Evolutionary conservation across 2,888 invertebrate genomes (phyloP), one percentile per base, ranked within the genome.

Genomic region (Choreutis nemorana): DNA sequence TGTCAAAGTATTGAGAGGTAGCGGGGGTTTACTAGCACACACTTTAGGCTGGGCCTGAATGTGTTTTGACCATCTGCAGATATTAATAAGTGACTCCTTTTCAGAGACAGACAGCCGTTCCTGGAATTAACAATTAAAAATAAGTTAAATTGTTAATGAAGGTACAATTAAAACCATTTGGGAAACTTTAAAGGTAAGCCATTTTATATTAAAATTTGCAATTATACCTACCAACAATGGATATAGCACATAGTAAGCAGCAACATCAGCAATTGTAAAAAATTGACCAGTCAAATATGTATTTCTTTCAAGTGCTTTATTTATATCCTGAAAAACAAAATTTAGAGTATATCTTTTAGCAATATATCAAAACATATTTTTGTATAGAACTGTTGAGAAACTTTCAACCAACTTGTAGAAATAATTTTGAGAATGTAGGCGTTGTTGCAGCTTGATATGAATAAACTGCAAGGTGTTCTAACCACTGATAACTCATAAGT

Each of bases 11-110:
- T 68, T 61, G 4, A 78, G 39, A 9, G 47, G 50, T 12, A 77
- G 39, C 1, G 70, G 68, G 2, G 56, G 42, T 25, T 54, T 47
- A 29, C 37, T 52, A 0, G 48, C 41, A 37, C 86, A 80, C n/a
- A 89, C 67, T 49, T 72, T 78, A 0, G 83, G 79, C 33, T 87
- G 83, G 34, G 87, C 84, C 50, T 91, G 90, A 33, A 91, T 63
- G 49, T 90, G 87, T 55, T 87, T 87, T 41, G 84, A 88, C 91
- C 91, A 91, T 43, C 91, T 78, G 23, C 89, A 89, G 1, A 91
- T 58, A 53, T 90, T 83, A 13, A 89, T 50, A 35, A 84, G 79
- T 29, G 83, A 82, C 45, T 89, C 90, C 46, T 86, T 86, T 29
- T 89, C 89, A 33, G 81, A 62, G 13, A 83, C 68, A 6, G 82